Evolutionary conservation across 2,888 invertebrate species (phyloP), one percentile per base, ranked within the genome.

Genomic region (Chromoteleia sp.): DNA sequence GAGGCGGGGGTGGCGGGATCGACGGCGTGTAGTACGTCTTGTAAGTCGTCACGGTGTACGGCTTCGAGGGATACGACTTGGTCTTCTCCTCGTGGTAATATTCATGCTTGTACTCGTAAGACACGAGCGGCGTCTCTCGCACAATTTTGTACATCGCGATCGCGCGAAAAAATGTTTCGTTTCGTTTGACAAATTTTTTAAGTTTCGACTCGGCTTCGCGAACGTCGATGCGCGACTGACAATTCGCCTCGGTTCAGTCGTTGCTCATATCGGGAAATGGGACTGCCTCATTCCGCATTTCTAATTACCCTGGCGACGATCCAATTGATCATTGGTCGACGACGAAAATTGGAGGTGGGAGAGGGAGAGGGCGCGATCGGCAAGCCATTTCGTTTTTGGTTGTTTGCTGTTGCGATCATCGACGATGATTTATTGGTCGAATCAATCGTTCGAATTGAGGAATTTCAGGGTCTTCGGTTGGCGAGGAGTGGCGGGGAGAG

Each of bases 241-340:
- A 61, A 73, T 76, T 73, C 52, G 71, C 76, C 67, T 48, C 52
- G 48, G 3, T 7, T 50, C 43, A 48, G 12, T 14, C 58, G 79
- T 43, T 45, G 67, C 39, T 73, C 79, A 79, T 79, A 79, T 67
- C 67, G 68, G 79, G 79, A 79, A 79, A 79, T 67, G 54, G 30
- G 78, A 25, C 78, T 61, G 70, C 67, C 70, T 80, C 76, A 77
- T 78, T 65, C 76, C 52, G 63, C 71, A 83, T 82, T 85, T 84
- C 84, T 86, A 87, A 86, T 87, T 87, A 86, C 68, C 83, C 75
- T 79, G 73, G 59, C 80, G 56, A 39, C n/a, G 59, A 80, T 84
- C 83, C 83, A 73, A 36, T 75, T 79, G 63, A 81, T 79, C 83
- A 87, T 87, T 73, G 79, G 79, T 67, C 33, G 15, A 29, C 54